These are phyloP conservation scores for Diacarnus erythraeanus DNA, from an alignment of 37 sponge, comb jelly and placozoan genomes.

Conservation along the genomic window DNA sequence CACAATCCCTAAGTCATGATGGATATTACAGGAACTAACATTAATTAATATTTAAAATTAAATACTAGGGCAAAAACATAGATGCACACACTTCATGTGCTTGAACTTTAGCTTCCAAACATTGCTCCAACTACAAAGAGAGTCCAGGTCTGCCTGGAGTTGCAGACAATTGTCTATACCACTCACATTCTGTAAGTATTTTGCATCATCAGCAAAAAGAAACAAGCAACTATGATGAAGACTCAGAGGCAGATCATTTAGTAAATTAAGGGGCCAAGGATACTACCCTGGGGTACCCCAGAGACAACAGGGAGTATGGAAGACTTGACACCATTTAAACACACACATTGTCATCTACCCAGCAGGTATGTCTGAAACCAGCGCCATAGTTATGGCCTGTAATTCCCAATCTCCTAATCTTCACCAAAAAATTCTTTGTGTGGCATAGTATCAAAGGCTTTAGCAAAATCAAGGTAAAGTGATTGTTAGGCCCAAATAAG, in stretches of 20 bases:
- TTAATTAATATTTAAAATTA: neutral
- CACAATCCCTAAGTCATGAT: neutral
- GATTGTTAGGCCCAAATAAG: neutral
- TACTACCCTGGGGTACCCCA: conserved; percentile 44
- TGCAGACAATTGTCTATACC: neutral
- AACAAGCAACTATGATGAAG: neutral
- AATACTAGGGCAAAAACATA: neutral
- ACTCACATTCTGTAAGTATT: neutral
- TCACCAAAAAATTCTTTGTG: conserved; percentile 20
- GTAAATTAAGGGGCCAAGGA: conserved; percentile 21
- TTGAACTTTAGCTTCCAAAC: neutral
- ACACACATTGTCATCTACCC: conserved; percentile 9
- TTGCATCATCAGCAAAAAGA: conserved; percentile 28
- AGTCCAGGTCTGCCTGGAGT: neutral
- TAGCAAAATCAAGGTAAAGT: conserved; percentile 22
- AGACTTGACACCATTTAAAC: neutral
- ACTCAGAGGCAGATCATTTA: neutral
- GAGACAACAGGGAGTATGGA: conserved; percentile 13
- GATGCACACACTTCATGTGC: neutral
- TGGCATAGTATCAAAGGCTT: conserved; percentile 37
- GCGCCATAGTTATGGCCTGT: neutral
- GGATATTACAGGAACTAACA: too few species aligned
- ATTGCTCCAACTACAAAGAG: neutral
- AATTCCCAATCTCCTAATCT: conserved; percentile 7
- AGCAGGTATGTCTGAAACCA: conserved; percentile 3